Percentiles rank a stretch among this genome's conserved stretches.
These are phyloP conservation scores for Argentina silus DNA, from an alignment of 2,797 vertebrate genomes.

Conservation along the genomic window DNA sequence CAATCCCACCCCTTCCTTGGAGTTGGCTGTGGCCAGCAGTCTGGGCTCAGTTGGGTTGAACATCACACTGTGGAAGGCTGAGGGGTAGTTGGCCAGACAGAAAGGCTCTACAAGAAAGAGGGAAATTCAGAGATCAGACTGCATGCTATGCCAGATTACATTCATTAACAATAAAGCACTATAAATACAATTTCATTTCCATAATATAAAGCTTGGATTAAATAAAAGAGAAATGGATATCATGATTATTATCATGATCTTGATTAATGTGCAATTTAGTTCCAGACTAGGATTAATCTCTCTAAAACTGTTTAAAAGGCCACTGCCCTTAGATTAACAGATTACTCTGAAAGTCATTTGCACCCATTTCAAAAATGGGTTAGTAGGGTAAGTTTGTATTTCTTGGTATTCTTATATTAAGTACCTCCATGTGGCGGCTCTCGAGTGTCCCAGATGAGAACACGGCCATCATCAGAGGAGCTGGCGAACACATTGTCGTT, in stretches of 20 bases:
- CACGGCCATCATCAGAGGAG: slow-evolving; percentile 95
- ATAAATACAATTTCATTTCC: too few species aligned
- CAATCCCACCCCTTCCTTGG: slow-evolving; percentile 96
- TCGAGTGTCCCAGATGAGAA: slow-evolving; percentile 97
- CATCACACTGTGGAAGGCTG: slow-evolving; percentile 99
- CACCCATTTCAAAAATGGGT: too few species aligned
- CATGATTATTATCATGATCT: too few species aligned
- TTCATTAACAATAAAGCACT: not conserved
- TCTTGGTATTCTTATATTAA: slow-evolving; percentile 6
- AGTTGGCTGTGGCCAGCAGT: slow-evolving; percentile 97
- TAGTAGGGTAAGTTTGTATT: too few species aligned
- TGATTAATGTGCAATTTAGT: too few species aligned
- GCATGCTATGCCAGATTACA: not conserved
- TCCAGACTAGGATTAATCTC: too few species aligned
- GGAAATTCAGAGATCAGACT: not conserved
- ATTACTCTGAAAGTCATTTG: too few species aligned
- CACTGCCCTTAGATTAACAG: too few species aligned
- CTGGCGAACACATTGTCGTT: slow-evolving; percentile 99
- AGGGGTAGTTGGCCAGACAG: slow-evolving; percentile 97
- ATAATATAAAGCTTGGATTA: too few species aligned
- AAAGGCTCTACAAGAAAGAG: slow-evolving; percentile 86
- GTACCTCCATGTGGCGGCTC: slow-evolving; percentile 94
- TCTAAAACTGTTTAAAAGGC: too few species aligned
- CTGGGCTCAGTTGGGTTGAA: slow-evolving; percentile 97
- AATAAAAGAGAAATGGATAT: too few species aligned